Conservation (phyloP, 2,888 invertebrate species). For the Nebria salina region DNA sequence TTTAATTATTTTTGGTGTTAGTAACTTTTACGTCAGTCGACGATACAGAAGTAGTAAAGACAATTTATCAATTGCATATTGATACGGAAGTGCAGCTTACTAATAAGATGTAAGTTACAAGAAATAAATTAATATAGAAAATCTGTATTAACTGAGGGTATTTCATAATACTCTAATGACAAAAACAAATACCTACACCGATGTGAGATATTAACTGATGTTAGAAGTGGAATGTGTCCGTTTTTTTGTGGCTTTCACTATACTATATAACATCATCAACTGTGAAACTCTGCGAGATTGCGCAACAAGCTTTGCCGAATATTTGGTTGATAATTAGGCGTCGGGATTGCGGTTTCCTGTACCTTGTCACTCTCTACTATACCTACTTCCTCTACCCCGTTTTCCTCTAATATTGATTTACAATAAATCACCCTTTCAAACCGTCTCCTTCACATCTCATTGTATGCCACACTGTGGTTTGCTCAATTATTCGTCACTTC, state of each 20-base stretch:
- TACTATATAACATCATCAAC: neutral
- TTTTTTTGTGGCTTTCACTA: neutral
- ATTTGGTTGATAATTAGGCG: slow-evolving; percentile 49
- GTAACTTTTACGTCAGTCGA: no score
- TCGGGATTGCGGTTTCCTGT: slow-evolving; percentile 50
- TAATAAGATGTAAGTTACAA: no score
- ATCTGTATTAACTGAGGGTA: no score
- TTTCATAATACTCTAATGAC: neutral
- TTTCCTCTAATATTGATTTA: slow-evolving; percentile 29
- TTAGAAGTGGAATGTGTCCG: neutral
- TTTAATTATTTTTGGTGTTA: no score
- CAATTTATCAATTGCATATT: no score
- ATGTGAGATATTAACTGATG: neutral
- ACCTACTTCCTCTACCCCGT: neutral
- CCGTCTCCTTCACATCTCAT: neutral
- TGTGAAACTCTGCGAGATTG: neutral
- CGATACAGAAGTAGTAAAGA: no score
- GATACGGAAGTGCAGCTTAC: no score
- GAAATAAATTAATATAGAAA: no score
- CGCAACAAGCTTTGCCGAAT: slow-evolving; percentile 15
- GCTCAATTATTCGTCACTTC: neutral
- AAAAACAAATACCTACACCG: neutral
- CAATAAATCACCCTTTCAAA: slow-evolving; percentile 35
- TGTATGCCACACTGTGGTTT: neutral
- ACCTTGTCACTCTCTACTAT: slow-evolving; percentile 49